Evolutionary conservation across 2,888 invertebrate species (phyloP).

Genomic region (Pterobdella sp.): DNA sequence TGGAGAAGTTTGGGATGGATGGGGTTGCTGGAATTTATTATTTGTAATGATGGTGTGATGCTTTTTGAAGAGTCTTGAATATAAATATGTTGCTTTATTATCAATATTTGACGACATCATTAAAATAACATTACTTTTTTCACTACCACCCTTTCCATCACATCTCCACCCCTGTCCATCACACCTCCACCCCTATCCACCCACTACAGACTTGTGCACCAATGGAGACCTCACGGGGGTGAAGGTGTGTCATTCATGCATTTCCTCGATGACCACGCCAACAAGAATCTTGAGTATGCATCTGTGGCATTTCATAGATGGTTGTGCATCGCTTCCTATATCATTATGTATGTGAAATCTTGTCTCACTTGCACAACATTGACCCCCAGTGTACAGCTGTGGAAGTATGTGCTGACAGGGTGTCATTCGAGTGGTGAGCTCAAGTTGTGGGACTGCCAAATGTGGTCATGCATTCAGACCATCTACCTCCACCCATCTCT

Average conservation of each 20-base stretch:
- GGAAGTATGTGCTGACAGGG: conserved; percentile 90
- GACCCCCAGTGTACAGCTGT: conserved; percentile 57
- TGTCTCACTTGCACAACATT: background rate
- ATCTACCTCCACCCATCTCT: conserved; percentile 42
- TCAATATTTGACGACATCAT: background rate
- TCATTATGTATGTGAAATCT: background rate
- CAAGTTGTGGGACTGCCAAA: conserved; percentile 88
- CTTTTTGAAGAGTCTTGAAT: background rate
- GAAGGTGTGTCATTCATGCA: conserved; percentile 78
- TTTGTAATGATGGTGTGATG: background rate
- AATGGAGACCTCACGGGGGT: conserved; percentile 86
- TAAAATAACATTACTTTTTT: background rate
- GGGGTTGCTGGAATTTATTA: background rate
- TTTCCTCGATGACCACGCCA: conserved; percentile 83
- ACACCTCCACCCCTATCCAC: background rate
- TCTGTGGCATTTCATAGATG: background rate
- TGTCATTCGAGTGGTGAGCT: conserved; percentile 79
- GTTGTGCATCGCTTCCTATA: background rate
- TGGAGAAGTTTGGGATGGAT: background rate
- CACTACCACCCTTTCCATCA: background rate
- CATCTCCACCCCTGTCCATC: background rate
- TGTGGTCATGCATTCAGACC: conserved; percentile 78
- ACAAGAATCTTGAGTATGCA: conserved; percentile 56
- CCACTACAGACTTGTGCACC: conserved; percentile 55
- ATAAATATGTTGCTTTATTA: background rate